A percentile compares a stretch with the other conserved stretches of the same genome.
These are phyloP conservation scores for Lamellibrachia luymesi DNA, from an alignment of 1,140 invertebrate genomes.

Conservation along the genomic window DNA sequence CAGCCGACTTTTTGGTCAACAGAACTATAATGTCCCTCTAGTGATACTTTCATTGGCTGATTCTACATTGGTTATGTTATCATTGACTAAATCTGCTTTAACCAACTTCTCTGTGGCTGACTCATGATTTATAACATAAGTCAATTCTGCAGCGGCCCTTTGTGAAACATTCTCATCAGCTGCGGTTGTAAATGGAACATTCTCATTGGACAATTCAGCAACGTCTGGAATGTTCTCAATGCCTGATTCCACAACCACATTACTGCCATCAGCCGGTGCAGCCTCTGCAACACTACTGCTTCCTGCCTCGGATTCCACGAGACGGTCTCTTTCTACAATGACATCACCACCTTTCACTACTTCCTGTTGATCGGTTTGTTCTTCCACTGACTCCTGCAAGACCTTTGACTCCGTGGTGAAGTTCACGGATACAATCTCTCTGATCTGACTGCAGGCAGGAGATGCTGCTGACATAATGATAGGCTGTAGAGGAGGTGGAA, in stretches of 20 bases:
- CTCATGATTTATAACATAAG: neutral
- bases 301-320: neutral
- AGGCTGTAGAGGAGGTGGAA: conserved; percentile 26
- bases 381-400: neutral
- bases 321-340: too few relatives aligned
- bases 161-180: neutral
- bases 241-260: neutral
- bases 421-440: neutral
- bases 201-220: neutral
- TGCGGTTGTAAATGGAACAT: neutral
- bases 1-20: neutral
- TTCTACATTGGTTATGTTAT: neutral
- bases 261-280: neutral
- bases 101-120: neutral
- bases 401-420: neutral
- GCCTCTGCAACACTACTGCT: neutral
- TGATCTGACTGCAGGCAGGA: neutral
- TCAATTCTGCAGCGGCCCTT: neutral
- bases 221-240: neutral
- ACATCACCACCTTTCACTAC: neutral
- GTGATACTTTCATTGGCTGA: neutral
- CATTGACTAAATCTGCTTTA: neutral
- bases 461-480: neutral
- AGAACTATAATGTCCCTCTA: neutral
- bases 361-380: neutral